Evolutionary conservation across 1,140 invertebrate genomes (phyloP).

Genomic region (Heliconius hewitsoni): DNA sequence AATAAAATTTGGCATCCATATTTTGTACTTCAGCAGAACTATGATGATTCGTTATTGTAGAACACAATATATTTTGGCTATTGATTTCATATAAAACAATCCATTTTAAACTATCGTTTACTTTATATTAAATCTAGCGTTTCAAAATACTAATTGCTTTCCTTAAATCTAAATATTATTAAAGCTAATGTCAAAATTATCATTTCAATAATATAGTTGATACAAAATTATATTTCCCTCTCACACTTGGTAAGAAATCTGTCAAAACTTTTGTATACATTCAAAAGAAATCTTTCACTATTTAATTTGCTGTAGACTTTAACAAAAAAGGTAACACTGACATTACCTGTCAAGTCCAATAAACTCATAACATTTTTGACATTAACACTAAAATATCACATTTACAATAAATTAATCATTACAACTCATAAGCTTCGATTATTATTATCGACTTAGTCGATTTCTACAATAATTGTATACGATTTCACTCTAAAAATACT

Average conservation of each 20-base stretch:
- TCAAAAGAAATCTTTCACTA: not conserved
- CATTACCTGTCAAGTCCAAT: constrained; percentile 32
- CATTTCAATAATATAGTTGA: not conserved
- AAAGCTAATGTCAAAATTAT: not conserved
- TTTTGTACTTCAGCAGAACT: constrained; percentile 60
- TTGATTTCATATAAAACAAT: not conserved
- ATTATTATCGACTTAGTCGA: constrained; percentile 46
- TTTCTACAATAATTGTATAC: constrained; percentile 36
- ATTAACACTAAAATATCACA: constrained; percentile 15
- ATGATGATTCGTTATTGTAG: constrained; percentile 36
- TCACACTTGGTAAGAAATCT: not conserved
- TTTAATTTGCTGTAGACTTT: constrained; percentile 6
- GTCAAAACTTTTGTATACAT: not conserved
- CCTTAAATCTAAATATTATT: not conserved
- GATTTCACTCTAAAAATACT: constrained; percentile 36
- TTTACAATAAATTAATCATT: constrained; percentile 28
- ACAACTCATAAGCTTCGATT: constrained; percentile 45
- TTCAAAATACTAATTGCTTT: not conserved
- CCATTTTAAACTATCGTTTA: not conserved
- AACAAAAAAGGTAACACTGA: constrained; percentile 27
- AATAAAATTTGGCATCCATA: constrained; percentile 63
- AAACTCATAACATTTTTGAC: not conserved
- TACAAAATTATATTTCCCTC: not conserved
- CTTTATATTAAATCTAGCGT: not conserved
- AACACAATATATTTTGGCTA: constrained; percentile 53